Conservation (phyloP, 1,140 invertebrate species). For the Metaphire vulgaris region DNA sequence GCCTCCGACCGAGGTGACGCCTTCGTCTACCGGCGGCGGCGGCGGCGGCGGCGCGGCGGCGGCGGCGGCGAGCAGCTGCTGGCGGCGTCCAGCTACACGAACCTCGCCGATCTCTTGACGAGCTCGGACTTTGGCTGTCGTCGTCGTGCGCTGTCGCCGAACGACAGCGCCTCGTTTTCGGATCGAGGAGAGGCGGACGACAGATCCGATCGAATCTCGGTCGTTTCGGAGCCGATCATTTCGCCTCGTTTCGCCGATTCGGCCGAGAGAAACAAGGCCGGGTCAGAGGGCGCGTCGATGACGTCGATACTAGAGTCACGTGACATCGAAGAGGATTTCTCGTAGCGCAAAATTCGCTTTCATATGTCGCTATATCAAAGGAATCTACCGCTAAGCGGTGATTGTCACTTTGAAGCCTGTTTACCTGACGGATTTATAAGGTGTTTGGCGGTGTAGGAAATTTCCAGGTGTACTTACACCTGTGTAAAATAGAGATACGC, state of each 20-base stretch:
- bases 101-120: background rate
- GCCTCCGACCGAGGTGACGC: too few relatives aligned
- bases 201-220: background rate
- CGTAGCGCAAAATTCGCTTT: too few relatives aligned
- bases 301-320: background rate
- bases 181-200: background rate
- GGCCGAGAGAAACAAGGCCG: background rate
- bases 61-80: too few relatives aligned
- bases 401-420: too few relatives aligned
- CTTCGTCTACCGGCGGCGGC: too few relatives aligned
- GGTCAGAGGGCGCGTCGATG: background rate
- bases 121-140: background rate
- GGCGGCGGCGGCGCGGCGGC: too few relatives aligned
- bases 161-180: background rate
- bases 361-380: too few relatives aligned
- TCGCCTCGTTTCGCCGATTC: background rate
- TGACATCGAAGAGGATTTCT: background rate
- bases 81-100: background rate
- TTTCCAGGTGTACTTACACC: too few relatives aligned
- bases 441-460: too few relatives aligned
- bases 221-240: background rate
- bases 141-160: background rate
- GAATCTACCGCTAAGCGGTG: too few relatives aligned
- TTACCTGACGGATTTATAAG: too few relatives aligned
- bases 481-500: too few relatives aligned